Base-by-base conservation (phyloP, 2,888 invertebrate genomes). In the Celastrina argiolus region DNA sequence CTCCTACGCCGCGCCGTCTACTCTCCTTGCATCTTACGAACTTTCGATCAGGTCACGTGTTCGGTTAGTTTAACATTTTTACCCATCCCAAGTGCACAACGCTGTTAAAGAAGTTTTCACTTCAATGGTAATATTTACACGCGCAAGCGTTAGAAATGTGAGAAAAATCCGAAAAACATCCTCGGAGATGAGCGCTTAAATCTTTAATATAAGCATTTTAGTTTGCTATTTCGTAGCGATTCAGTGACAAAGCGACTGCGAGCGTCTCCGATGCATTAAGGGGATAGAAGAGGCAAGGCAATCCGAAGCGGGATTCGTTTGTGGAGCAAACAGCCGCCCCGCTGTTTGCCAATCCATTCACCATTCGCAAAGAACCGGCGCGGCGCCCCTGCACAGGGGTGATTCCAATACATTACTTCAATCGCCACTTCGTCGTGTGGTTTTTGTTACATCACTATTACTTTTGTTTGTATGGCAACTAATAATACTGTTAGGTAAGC, bases 291-390 rank as follows among this genome's bases (percentile, higher is more conserved):
- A 65, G 67, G 65, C 59, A 22, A 26, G 56, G 58, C 65, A 64
- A 67, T 66, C 64, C 64, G 66, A 10, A 61, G 36, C 61, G 63
- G 64, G 69, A 68, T 66, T 66, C 68, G 75, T 71, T 68, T 71
- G 72, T 72, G 72, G 65, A 68, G 71, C 72, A 74, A 72, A 74
- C 71, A 72, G 66, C 67, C 67, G 70, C 69, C 67, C 65, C 61
- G 61, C 39, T 69, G 69, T 72, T 70, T 69, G 71, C 69, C 70
- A 64, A 71, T 68, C 70, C 68, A 69, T 70, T 68, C 67, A 68
- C 70, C 68, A 65, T 70, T 68, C 67, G 69, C 63, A 68, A 69
- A 70, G 69, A 69, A 61, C 59, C 59, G 18, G 66, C 67, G 66
- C 59, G 18, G 66, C 67, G 66, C 64, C 67, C 68, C 65, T 18